phyloP scores from a whole-genome alignment of 2,113 vertebrate genomes.

The Pluvialis apricaria region DNA sequence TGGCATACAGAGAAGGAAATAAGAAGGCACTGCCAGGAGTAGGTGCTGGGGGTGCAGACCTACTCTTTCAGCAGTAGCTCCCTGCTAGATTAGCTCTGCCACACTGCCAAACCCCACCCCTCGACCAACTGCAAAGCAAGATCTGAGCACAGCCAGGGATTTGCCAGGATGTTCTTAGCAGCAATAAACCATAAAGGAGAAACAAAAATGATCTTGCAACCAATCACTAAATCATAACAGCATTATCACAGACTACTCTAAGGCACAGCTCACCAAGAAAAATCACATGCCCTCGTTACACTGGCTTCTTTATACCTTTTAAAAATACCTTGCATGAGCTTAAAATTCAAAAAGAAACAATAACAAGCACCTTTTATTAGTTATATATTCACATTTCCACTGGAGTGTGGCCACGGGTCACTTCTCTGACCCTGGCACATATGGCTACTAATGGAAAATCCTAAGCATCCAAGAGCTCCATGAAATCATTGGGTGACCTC shows the following conservation, averaged over 20 bases:
- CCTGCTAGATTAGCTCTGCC: background rate
- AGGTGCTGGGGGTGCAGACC: background rate
- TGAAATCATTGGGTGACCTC: background rate
- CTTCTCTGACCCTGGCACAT: background rate
- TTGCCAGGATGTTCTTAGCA: background rate
- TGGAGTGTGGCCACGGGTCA: background rate
- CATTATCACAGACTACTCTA: background rate
- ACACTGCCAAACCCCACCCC: background rate
- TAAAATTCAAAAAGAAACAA: background rate
- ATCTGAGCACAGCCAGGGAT: background rate
- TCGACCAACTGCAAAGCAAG: background rate
- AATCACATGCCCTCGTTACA: background rate
- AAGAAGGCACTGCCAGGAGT: background rate
- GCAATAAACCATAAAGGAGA: background rate
- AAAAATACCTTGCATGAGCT: background rate
- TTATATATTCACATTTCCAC: background rate
- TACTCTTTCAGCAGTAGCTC: background rate
- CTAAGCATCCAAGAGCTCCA: background rate
- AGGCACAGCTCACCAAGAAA: background rate
- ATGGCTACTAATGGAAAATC: background rate
- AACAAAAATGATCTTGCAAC: background rate
- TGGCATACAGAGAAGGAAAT: background rate
- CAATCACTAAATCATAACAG: background rate
- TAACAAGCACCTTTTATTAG: background rate
- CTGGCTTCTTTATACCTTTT: background rate